Percentiles rank a stretch among this genome's conserved stretches.
Conservation (phyloP, 2,113 vertebrate species). For the Silurus asotus region DNA sequence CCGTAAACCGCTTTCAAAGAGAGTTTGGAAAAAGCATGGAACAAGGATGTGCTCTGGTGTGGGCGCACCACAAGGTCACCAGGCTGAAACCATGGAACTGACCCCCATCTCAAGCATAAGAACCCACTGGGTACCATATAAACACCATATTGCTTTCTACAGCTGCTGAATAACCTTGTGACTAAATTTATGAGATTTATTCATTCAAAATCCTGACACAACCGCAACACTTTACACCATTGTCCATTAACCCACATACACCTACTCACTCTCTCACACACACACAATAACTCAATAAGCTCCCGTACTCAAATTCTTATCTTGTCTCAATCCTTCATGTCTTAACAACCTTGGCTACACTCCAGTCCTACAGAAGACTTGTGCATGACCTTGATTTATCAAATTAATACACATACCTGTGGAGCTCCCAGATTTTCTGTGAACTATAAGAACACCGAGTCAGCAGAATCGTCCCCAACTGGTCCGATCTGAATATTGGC, state of each 20-base stretch:
- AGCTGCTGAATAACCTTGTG: neutral
- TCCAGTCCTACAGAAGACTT: neutral
- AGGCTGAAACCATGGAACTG: neutral
- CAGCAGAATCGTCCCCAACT: constrained; percentile 54
- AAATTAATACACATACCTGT: constrained; percentile 62
- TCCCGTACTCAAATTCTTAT: neutral
- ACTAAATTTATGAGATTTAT: neutral
- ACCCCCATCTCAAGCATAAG: neutral
- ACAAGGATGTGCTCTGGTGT: neutral
- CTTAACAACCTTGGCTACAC: neutral
- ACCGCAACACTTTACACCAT: constrained; percentile 55
- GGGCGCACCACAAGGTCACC: neutral
- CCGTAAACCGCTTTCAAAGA: neutral
- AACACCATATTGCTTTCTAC: neutral
- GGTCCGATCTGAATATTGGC: constrained; percentile 48
- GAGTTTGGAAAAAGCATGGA: neutral
- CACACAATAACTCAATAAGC: constrained; percentile 8
- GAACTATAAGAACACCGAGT: constrained; percentile 42
- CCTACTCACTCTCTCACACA: neutral
- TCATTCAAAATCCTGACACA: constrained; percentile 35
- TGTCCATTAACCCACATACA: constrained; percentile 55
- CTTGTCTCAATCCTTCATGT: neutral
- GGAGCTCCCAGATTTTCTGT: constrained; percentile 54
- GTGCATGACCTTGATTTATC: neutral
- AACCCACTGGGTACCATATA: neutral